Evolutionary conservation across 35 echinoderm and acorn worm genomes (phyloP), one percentile per base, ranked within the genome.

Genomic region (Stichopus chloronotus): DNA sequence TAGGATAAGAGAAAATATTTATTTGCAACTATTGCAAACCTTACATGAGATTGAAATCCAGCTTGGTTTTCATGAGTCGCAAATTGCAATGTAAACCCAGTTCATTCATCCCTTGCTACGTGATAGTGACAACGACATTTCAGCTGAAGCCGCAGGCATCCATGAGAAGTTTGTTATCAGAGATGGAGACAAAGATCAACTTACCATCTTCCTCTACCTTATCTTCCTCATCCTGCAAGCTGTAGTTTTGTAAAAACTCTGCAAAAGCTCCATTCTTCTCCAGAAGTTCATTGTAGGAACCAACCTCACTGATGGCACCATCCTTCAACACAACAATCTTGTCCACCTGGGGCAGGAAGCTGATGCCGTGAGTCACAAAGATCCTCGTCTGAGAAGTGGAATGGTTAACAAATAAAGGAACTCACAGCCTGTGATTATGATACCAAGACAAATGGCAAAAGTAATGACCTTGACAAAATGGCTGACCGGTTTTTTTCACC

Each of bases 361-460:
- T 95, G 13, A 98, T 95, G 30, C 96, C 94, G 63, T 98, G 96
- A 11, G 96, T 98, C 4, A 98, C 96, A 17, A 98, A 93, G 74
- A 98, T 90, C 4, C 96, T 83, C 5, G 96, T 95, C 96, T 98
- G 88, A 20, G 80, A 90, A 56, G 13, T 21, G 56, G 78, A 80
- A 80, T 10, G 30, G 30, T 43, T 43, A 43, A 43, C 30, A 43
- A 3, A 43, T 1, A 43, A 43, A 43, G 30, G 3, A 43, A 43
- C 30, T 43, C 30, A 43, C 30, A 43, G 30, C 30, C 30, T 43
- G 1, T 43, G 30, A 43, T 43, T 72, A 4, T 16, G 69, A 16
- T 13, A 72, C 69, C 30, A 43, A 72, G 69, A 16, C 2, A 72
- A 72, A 22, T 21, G 13, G 69, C 22, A 16, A 22, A 13, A 72